Conservation (phyloP, 2,113 vertebrate genomes). For the Orthonyx spaldingii region DNA sequence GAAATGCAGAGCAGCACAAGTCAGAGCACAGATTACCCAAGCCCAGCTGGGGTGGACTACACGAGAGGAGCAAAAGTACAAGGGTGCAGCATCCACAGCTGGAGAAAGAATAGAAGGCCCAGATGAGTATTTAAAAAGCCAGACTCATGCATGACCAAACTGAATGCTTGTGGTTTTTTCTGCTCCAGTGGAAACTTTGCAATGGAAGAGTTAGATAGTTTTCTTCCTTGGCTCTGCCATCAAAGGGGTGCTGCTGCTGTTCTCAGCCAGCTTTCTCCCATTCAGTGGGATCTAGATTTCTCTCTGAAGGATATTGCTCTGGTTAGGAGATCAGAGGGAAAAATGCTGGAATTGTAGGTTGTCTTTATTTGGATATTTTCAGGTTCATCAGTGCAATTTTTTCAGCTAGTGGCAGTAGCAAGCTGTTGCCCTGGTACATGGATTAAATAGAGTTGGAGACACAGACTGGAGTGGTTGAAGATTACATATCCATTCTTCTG, state of each 20-base stretch:
- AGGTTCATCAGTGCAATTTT: background rate
- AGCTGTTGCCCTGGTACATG: background rate
- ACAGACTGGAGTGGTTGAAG: background rate
- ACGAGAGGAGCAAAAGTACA: background rate
- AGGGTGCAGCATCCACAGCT: background rate
- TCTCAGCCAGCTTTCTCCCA: background rate
- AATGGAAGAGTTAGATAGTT: background rate
- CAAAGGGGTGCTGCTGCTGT: background rate
- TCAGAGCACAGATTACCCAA: background rate
- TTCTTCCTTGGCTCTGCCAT: background rate
- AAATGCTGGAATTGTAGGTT: background rate
- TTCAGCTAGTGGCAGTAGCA: background rate
- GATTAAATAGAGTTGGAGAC: background rate
- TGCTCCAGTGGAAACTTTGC: background rate
- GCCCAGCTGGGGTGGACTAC: background rate
- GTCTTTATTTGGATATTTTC: background rate
- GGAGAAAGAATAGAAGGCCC: background rate
- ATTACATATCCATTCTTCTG: background rate
- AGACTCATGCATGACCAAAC: background rate
- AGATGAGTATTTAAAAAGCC: background rate
- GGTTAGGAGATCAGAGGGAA: background rate
- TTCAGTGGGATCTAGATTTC: background rate
- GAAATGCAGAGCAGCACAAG: background rate
- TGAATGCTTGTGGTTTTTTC: background rate
- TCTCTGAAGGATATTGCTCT: background rate